Evolutionary conservation across 2,113 vertebrate genomes (phyloP).

Genomic region (Bubalus kerabau): DNA sequence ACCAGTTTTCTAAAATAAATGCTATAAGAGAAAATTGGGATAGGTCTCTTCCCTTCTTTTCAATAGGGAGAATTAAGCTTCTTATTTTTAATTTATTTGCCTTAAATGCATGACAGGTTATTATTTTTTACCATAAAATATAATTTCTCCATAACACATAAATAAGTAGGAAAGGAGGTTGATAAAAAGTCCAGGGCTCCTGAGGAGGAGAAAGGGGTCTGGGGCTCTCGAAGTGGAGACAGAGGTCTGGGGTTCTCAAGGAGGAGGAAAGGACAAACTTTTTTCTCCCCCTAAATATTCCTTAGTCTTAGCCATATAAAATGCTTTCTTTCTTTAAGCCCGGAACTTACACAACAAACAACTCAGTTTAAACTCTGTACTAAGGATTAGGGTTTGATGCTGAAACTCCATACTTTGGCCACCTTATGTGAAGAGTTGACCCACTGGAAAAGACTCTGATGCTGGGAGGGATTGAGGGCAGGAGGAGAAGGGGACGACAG

Average conservation of each 20-base stretch:
- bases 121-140: conserved; percentile 10
- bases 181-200: not conserved
- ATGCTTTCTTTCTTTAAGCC: not conserved
- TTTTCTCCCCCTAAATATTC: accelerated
- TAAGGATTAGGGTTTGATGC: not conserved
- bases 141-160: not conserved
- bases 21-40: not conserved
- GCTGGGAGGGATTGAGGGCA: too few relatives aligned
- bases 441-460: too few relatives aligned
- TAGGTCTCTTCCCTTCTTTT: not conserved
- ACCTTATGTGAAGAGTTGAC: too few relatives aligned
- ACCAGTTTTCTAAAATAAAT: not conserved
- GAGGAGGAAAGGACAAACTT: not conserved
- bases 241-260: not conserved
- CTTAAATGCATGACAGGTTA: not conserved
- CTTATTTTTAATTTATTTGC: not conserved
- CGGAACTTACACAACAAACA: not conserved
- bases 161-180: not conserved
- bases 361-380: not conserved
- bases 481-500: too few relatives aligned
- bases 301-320: not conserved
- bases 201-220: not conserved
- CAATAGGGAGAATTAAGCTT: not conserved
- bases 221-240: not conserved
- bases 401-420: too few relatives aligned